Evolutionary conservation across 2,888 invertebrate species (phyloP), one percentile per base, ranked within the genome.

Genomic region (Drosophila paramelanica): DNA sequence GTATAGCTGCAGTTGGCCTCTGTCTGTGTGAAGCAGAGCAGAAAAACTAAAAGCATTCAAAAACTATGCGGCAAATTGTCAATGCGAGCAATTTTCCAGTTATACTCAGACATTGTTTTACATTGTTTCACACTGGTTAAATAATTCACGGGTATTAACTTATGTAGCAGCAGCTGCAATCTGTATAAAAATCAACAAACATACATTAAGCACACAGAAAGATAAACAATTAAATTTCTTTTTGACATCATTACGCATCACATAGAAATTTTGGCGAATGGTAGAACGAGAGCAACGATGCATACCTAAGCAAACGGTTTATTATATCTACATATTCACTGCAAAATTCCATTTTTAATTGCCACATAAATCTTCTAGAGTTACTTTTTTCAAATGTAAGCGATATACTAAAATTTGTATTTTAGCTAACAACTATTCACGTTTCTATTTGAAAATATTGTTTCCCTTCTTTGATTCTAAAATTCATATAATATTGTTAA

Each of bases 21-120:
- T 41, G 46, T 47, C 51, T 59, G 65, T 66, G 78, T 56, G 69
- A 86, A 86, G 85, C 89, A 89, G 89, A 89, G 88, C 85, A 76
- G 75, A 80, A 74, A 67, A 71, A 50, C 69, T 45, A 65, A 79
- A 66, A 62, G 69, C 76, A 78, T 67, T 74, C 77, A 60, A 69
- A 77, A 79, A 69, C 81, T 72, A 68, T 81, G 81, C 56, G 51
- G 70, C 66, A 76, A 69, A 85, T 73, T 85, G 77, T 77, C 64
- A 72, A 57, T 72, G 43, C 70, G 46, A 49, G 33, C 61, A 58
- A 50, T 74, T 72, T 53, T 52, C 67, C 79, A 76, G 73, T 79
- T 77, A 71, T 55, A 57, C 58, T 38, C 36, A 38, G 38, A 56
- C 65, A 76, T 60, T 68, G 55, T 73, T 73, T 20, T 13, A 51